Evolutionary conservation across 1,140 invertebrate species (phyloP).

Genomic region (Drosophila bipectinata): DNA sequence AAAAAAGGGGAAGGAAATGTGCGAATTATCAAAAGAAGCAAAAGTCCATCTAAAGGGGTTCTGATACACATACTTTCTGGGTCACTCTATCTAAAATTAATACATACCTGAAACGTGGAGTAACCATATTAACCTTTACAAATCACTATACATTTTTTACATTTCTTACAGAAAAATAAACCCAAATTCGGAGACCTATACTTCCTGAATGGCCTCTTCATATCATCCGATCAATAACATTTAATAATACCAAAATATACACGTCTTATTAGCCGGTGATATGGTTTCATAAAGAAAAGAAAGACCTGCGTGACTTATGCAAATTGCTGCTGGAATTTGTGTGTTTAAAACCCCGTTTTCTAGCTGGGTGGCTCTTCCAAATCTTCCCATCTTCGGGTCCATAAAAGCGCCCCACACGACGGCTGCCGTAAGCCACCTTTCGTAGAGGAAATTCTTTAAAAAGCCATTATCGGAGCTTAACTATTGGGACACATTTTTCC

Average conservation of each 20-base stretch:
- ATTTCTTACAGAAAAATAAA: neutral
- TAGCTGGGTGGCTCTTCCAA: constrained; percentile 56
- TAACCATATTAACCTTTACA: neutral
- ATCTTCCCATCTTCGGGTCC: constrained; percentile 4
- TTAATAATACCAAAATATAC: constrained; percentile 49
- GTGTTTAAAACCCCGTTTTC: constrained; percentile 55
- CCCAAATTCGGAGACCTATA: neutral
- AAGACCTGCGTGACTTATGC: constrained; percentile 45
- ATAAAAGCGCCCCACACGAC: constrained; percentile 54
- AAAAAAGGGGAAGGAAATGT: neutral
- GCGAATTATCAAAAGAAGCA: neutral
- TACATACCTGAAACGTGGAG: neutral
- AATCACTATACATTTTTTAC: neutral
- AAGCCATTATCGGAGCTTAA: constrained; percentile 75
- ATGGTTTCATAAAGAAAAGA: constrained; percentile 28
- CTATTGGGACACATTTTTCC: constrained; percentile 59
- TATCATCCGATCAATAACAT: constrained; percentile 46
- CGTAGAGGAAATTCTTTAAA: constrained; percentile 71
- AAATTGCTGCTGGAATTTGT: constrained; percentile 56
- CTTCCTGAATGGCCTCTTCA: constrained; percentile 11
- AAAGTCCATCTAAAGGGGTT: constrained; percentile 14
- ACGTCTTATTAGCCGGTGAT: constrained; percentile 45
- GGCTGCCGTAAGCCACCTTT: constrained; percentile 52
- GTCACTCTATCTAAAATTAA: neutral
- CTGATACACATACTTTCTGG: neutral